Base-by-base conservation (phyloP, 2,113 vertebrate genomes). In the Chloroceryle aenea region DNA sequence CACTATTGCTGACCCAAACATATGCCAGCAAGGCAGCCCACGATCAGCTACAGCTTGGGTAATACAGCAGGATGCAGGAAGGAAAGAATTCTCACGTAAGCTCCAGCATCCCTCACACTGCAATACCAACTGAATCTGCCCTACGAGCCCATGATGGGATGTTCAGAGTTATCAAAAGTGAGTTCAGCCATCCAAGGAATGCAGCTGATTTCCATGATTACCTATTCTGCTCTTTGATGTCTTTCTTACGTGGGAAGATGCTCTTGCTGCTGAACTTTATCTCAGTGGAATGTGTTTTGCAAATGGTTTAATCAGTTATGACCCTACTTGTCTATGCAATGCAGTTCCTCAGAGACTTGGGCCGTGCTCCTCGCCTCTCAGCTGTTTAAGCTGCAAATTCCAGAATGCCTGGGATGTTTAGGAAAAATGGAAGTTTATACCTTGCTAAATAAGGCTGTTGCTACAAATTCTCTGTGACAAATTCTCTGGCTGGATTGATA, bases 211-310 rank as follows among this genome's bases (percentile, higher is more conserved):
- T 93, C 85, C 27, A 9, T 81, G 76, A 86, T 78, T 71, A 77
- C 21, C 76, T 38, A 11, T 48, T 92, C 63, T 47, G 53, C 12
- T 87, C 55, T 2, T 1, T 0, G 0, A 38, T 88, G 90, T 16
- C 59, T 75, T 63, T 92, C 76, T 95, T 84, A 89, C 1, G 2
- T 36, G 68, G 66, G 50, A 95, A 96, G 90, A 94, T 88, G 80
- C 80, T 92, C 52, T 75, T 32, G 32, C 32, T 50, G 83, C 59
- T 91, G 68, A 91, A 89, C 78, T 93, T 92, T 5, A 17, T 71
- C 79, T 88, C 85, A n/a, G 66, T 92, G 95, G 96, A 93, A 97
- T 96, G 93, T 93, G 90, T 97, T 97, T 94, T 93, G 64, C 83
- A 87, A 92, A 92, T 72, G 86, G 75, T 96, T 97, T 83, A 85